A percentile compares a stretch with the other conserved stretches of the same genome.
These are phyloP conservation scores for Drosophila erecta DNA, from an alignment of 1,140 invertebrate species.

Conservation along the genomic window DNA sequence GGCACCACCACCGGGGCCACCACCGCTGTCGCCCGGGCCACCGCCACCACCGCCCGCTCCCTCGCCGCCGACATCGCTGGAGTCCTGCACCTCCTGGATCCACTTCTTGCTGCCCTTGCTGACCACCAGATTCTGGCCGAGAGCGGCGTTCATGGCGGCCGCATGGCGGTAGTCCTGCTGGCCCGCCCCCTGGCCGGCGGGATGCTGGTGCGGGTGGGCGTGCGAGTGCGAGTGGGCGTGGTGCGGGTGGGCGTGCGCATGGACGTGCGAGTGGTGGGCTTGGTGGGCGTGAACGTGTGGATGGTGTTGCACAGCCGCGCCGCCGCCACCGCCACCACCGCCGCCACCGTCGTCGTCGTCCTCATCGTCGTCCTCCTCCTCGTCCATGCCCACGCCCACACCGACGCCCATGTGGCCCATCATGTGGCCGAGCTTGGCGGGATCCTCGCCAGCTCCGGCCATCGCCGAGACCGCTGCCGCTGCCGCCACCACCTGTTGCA, in stretches of 20 bases:
- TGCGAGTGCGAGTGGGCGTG: slow-evolving; percentile 37
- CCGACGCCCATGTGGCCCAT: slow-evolving; percentile 69
- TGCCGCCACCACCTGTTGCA: slow-evolving; percentile 80
- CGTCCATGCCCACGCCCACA: slow-evolving; percentile 41
- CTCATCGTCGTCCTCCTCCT: slow-evolving; percentile 76
- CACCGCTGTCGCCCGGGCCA: slow-evolving; percentile 18
- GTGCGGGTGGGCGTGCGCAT: slow-evolving; percentile 35
- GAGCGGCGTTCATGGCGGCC: slow-evolving; percentile 66
- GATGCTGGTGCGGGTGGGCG: slow-evolving; percentile 50
- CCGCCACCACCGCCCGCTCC: slow-evolving; percentile 6
- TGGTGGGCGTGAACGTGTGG: slow-evolving; percentile 58
- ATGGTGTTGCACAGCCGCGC: slow-evolving; percentile 39
- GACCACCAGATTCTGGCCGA: slow-evolving; percentile 82
- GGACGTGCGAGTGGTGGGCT: slow-evolving; percentile 54
- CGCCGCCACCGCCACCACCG: slow-evolving; percentile 60
- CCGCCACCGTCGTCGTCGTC: slow-evolving; percentile 68
- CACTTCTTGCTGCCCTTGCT: slow-evolving; percentile 84
- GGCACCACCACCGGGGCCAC: slow-evolving; percentile 3
- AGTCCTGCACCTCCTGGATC: slow-evolving; percentile 62
- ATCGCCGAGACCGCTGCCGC: slow-evolving; percentile 79
- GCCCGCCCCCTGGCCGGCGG: slow-evolving; percentile 26
- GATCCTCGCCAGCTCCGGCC: slow-evolving; percentile 71
- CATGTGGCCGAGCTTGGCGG: slow-evolving; percentile 75
- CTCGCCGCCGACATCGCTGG: slow-evolving; percentile 56
- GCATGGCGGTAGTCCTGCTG: slow-evolving; percentile 73